Evolutionary conservation across 2,797 vertebrate genomes (phyloP), one percentile per base, ranked within the genome.

Genomic region (Cyclura pinguis): DNA sequence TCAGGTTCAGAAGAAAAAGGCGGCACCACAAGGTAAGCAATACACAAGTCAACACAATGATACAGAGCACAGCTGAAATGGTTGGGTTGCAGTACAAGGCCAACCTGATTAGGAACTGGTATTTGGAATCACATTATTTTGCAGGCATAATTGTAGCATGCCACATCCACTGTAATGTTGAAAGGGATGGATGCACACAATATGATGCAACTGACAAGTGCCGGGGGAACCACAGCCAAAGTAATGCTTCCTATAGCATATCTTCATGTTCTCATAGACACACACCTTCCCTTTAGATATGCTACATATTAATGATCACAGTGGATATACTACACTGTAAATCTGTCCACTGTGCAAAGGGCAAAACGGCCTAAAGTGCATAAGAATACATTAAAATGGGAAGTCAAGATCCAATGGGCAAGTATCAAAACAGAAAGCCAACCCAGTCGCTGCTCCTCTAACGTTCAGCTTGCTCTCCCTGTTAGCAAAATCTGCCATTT

Each of bases 1-100:
- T 99, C 96, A 98, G 99, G 95, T 99, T 99, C 97, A 97, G 99
- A 91, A 98, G 98, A 96, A 98, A 98, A 97, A 98, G 99, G 94
- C 97, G 99, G 95, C 99, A 99, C 94, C 98, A 99, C 96, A 99
- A 99, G 99, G 99, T 99, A 96, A 84, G 86, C 29, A 95, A 98
- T 96, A 93, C 93, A 95, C 81, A 92, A 92, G 90, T 92, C 90
- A 0, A 22, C 12, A 35, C 73, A 13, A 14, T 78, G 10, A 8
- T 72, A 91, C 84, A 94, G 73, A 82, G 67, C 85, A 50, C 2
- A 9, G 88, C 81, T 87, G 94, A 83, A 81, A 90, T 80, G 35
- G 88, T 7, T 24, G 85, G 87, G 89, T n/a, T 6, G 73, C 16
- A 47, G n/a, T 14, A 16, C 78, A 4, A 2, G 27, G 83, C 29